Base-by-base conservation (phyloP, 1,140 invertebrate genomes). In the Oreohelix idahoensis region DNA sequence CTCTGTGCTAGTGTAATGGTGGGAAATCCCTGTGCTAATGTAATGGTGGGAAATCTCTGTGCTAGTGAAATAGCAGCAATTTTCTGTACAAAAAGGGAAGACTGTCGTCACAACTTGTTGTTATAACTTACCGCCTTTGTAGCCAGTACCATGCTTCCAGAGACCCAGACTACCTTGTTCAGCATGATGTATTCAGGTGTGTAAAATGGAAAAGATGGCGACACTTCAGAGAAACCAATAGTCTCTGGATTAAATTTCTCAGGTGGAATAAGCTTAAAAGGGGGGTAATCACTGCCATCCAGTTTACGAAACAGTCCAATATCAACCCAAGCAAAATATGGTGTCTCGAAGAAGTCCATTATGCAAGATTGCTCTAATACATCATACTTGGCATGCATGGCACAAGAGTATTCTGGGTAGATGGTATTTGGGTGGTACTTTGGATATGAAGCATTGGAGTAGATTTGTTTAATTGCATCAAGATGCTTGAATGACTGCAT, bases 321-420 rank as follows among this genome's bases (percentile, higher is more conserved):
- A 76, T 91, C 90, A 5, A 91, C 58, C 90, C 90, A 91, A 11
- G 86, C 87, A 78, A 91, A 85, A 77, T 88, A 89, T 53, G 88
- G 87, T 0, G 88, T 90, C n/a, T 84, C 81, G 36, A 86, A 88
- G 23, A 83, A 82, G 77, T 88, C 88, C 71, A 82, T 71, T 17
- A 81, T 71, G 0, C 86, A 84, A 5, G 86, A 82, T 29, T 49
- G 84, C 29, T 87, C 49, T 42, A 90, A 78, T 35, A 89, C 71
- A 81, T 91, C 90, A 84, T 89, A 90, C 73, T 91, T 91, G 5
- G 88, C 88, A 87, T 91, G 89, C 84, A 89, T 90, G 20, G 86
- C 86, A 84, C 88, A 88, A n/a, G 88, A 87, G 58, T 90, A 90
- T 32, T 86, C 86, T 13, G 88, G 69, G 63, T 80, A 79, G 0